Evolutionary conservation across 2,888 invertebrate species (phyloP).

Genomic region (Limulus polyphemus): DNA sequence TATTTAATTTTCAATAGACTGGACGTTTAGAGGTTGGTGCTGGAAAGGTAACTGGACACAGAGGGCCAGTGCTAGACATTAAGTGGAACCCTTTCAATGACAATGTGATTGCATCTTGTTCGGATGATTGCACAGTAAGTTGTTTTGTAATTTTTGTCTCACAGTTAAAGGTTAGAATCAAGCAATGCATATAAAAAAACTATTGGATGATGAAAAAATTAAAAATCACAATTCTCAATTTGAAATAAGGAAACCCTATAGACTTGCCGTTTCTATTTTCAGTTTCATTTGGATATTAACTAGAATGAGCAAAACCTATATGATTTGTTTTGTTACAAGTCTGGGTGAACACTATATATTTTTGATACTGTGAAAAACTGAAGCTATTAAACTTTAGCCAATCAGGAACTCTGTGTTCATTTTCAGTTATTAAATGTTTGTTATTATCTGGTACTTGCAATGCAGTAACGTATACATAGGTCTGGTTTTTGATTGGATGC

Average conservation of each 20-base stretch:
- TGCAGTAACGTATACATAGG: no score
- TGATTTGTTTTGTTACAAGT: no score
- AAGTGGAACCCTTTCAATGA: conserved; percentile 98
- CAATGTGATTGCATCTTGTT: conserved; percentile 92
- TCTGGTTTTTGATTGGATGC: no score
- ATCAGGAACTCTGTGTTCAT: no score
- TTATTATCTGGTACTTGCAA: no score
- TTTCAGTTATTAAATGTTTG: no score
- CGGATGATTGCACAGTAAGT: conserved; percentile 79
- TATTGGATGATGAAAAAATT: background rate
- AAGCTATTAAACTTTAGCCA: no score
- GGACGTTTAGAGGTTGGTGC: conserved; percentile 88
- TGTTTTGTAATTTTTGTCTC: background rate
- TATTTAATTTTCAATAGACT: conserved; percentile 48
- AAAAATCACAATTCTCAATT: background rate
- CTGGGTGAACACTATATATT: no score
- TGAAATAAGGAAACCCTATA: background rate
- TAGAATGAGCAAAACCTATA: no score
- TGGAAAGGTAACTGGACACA: conserved; percentile 89
- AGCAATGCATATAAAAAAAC: background rate
- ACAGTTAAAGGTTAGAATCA: background rate
- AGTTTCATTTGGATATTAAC: background rate
- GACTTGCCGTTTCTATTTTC: background rate
- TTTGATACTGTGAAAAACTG: no score
- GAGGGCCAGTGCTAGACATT: conserved; percentile 89